Evolutionary conservation across 1,140 invertebrate genomes (phyloP).

Genomic region (Asbolus verrucosus): DNA sequence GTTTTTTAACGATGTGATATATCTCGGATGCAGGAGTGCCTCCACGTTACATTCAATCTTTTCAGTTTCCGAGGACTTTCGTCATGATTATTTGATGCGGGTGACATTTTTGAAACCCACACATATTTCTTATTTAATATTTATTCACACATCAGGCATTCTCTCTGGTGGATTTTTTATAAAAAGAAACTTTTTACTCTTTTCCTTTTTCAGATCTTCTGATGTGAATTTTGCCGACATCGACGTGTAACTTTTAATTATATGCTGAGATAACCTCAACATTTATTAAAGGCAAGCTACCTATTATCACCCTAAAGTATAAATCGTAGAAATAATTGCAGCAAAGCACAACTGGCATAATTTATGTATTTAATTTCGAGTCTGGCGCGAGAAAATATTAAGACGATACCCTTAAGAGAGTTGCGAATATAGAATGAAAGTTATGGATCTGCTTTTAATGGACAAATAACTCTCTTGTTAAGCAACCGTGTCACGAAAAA

Average conservation of each 20-base stretch:
- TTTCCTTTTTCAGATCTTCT: too few species aligned
- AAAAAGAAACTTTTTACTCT: too few species aligned
- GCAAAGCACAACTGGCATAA: slow-evolving; percentile 36
- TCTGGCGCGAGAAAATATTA: slow-evolving; percentile 35
- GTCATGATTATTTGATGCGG: too few species aligned
- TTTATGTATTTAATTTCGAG: slow-evolving; percentile 43
- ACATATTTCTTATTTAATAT: background rate
- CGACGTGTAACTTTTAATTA: slow-evolving; percentile 36
- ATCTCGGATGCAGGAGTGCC: too few species aligned
- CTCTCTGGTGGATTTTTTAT: background rate
- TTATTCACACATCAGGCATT: background rate
- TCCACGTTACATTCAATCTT: too few species aligned
- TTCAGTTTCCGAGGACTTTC: too few species aligned
- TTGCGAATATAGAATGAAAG: slow-evolving; percentile 25
- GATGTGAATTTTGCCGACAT: too few species aligned
- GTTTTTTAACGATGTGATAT: too few species aligned
- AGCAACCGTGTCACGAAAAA: too few species aligned
- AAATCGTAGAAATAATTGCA: slow-evolving; percentile 32
- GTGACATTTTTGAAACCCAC: too few species aligned
- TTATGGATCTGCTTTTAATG: slow-evolving; percentile 18
- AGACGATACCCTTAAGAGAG: slow-evolving; percentile 23
- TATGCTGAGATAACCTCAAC: slow-evolving; percentile 12
- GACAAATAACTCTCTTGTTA: slow-evolving; percentile 33
- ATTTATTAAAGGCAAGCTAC: slow-evolving; percentile 21
- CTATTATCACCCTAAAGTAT: slow-evolving; percentile 35